Evolutionary conservation across 2,113 vertebrate genomes (phyloP), one percentile per base, ranked within the genome.

Genomic region (Gobiocypris rarus): DNA sequence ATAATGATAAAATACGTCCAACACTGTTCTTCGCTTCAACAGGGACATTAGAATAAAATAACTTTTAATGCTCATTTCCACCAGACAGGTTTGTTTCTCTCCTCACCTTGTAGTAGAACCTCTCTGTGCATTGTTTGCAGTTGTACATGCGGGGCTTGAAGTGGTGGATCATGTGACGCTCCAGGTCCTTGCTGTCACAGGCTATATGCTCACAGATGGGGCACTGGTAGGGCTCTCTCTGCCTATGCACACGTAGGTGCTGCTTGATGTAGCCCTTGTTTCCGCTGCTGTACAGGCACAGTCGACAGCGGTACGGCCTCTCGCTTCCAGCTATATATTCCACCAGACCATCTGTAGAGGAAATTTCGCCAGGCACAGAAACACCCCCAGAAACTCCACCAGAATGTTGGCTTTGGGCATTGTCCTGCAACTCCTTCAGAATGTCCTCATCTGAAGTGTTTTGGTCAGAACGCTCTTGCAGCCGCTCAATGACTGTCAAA

Each of bases 231-330:
- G 98, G 98, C 91, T 96, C 95, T 71, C 96, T 93, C 90, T 97
- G 98, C 15, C 96, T 94, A 78, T 99, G 98, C 15, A 98, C 97
- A 0, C 97, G 92, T 73, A 99, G 89, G 89, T 99, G 98, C 89
- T 99, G 98, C 24, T 99, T 99, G 79, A 99, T 96, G 94, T 98
- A 98, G 56, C 97, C 98, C 91, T 97, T 98, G 89, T 97, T 99
- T 24, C 95, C 95, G 2, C 98, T 99, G 78, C 95, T 95, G 78
- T 99, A 99, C 89, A 94, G 96, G 83, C 98, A 99, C 38, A 99
- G 88, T 22, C 97, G 96, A 81, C 98, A 99, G 17, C 96, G 95
- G 92, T 97, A 99, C 0, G 97, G 97, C 63, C 95, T 91, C 0
- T 98, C 97, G 0, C 89, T 93, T 3, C 94, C 91, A 0, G 96